Evolutionary conservation across 2,888 invertebrate genomes (phyloP).

Genomic region (Cantharis rustica): DNA sequence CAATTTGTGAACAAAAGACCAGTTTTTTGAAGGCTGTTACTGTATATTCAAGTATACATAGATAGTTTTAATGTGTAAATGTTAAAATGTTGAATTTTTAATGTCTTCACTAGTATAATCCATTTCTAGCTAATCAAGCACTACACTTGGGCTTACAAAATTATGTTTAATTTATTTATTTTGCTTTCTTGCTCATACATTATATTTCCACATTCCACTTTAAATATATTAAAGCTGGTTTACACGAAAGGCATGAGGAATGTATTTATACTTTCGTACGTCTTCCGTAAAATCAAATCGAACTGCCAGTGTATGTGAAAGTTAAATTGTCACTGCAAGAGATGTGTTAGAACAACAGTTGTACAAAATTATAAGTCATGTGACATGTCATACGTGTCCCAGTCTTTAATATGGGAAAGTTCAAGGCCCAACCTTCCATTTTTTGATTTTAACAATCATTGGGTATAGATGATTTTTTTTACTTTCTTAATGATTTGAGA

Average conservation of each 20-base stretch:
- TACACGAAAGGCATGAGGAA: too few relatives aligned
- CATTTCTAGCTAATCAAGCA: neutral
- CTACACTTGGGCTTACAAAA: neutral
- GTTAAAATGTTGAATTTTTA: neutral
- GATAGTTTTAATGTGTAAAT: slow-evolving; percentile 6
- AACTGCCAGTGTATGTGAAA: too few relatives aligned
- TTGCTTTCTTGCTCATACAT: neutral
- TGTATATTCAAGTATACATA: slow-evolving; percentile 15
- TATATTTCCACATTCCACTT: neutral
- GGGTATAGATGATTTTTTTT: neutral
- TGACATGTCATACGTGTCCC: too few relatives aligned
- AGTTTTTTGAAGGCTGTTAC: slow-evolving; percentile 41
- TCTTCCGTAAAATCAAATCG: too few relatives aligned
- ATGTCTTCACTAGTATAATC: neutral
- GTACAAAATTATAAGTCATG: too few relatives aligned
- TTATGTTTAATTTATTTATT: neutral
- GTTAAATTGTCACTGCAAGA: too few relatives aligned
- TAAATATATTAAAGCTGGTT: neutral
- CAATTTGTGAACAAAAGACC: slow-evolving; percentile 28
- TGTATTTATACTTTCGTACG: too few relatives aligned
- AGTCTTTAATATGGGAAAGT: neutral
- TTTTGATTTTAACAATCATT: neutral
- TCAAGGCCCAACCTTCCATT: neutral
- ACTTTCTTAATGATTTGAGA: neutral
- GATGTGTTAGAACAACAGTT: too few relatives aligned